These are phyloP conservation scores for Myotis davidii DNA, from an alignment of 2,113 vertebrate species.

Conservation along the genomic window DNA sequence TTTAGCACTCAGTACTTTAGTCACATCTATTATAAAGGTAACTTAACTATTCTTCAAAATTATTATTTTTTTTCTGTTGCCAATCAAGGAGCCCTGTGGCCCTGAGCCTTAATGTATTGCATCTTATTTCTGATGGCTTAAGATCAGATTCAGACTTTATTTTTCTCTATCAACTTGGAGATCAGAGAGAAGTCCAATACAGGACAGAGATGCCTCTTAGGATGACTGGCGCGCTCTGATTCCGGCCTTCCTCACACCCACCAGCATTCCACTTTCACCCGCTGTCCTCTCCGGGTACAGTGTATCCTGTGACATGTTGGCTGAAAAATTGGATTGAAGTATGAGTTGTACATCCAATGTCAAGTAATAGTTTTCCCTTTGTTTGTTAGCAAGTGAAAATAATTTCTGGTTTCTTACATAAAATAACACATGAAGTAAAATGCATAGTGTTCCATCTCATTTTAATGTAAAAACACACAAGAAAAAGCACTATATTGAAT, in stretches of 20 bases:
- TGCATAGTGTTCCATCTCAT: background rate
- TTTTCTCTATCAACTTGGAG: background rate
- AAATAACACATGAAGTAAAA: background rate
- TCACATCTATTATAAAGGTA: background rate
- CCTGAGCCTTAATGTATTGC: background rate
- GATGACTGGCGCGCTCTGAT: background rate
- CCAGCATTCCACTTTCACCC: slow-evolving; percentile 4
- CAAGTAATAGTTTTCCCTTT: background rate
- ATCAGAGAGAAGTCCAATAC: background rate
- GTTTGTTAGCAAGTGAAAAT: background rate
- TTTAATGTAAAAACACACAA: background rate
- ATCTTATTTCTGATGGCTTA: background rate
- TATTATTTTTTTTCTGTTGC: background rate
- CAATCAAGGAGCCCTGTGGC: background rate
- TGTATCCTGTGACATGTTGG: background rate
- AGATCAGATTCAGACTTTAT: background rate
- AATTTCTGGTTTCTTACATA: background rate
- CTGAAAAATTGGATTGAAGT: background rate
- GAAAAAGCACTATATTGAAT: background rate
- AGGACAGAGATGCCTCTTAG: background rate
- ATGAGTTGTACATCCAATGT: background rate
- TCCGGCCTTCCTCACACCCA: background rate
- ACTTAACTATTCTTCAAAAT: background rate
- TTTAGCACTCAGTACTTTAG: background rate
- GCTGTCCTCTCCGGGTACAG: background rate